A percentile compares a stretch with the other conserved stretches of the same genome.
Evolutionary conservation across 2,797 vertebrate genomes (phyloP).

Genomic region (Eulemur mongoz): DNA sequence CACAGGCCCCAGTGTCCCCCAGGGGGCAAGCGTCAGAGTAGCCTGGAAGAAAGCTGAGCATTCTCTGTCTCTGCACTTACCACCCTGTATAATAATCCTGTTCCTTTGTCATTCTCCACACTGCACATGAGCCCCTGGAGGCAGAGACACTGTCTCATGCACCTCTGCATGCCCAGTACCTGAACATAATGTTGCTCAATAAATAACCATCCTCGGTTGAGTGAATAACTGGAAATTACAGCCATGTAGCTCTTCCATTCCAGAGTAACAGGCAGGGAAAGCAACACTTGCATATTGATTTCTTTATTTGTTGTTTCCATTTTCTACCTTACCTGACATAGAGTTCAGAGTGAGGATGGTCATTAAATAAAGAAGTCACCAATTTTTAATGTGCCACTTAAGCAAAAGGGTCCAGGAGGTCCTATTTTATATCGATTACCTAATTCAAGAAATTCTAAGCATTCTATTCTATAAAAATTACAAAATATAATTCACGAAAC

Average conservation of each 20-base stretch:
- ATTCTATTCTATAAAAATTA: neutral
- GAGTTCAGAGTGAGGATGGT: neutral
- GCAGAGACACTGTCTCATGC: neutral
- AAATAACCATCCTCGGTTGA: neutral
- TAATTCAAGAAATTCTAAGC: neutral
- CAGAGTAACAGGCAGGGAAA: neutral
- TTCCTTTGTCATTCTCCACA: neutral
- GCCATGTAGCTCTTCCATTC: neutral
- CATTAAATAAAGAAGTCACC: neutral
- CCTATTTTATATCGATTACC: neutral
- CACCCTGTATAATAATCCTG: neutral
- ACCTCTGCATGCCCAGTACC: neutral
- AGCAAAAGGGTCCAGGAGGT: neutral
- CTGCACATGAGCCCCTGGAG: neutral
- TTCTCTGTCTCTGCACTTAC: neutral
- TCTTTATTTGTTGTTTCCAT: neutral
- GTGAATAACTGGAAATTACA: neutral
- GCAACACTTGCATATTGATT: neutral
- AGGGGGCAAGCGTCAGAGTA: neutral
- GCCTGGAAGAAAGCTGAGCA: neutral
- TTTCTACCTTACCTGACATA: neutral
- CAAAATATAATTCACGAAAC: neutral
- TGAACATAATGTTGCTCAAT: neutral
- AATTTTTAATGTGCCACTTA: conserved; percentile 4
- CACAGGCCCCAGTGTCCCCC: neutral